Evolutionary conservation across 2,113 vertebrate genomes (phyloP).

Genomic region (Piliocolobus tephrosceles): DNA sequence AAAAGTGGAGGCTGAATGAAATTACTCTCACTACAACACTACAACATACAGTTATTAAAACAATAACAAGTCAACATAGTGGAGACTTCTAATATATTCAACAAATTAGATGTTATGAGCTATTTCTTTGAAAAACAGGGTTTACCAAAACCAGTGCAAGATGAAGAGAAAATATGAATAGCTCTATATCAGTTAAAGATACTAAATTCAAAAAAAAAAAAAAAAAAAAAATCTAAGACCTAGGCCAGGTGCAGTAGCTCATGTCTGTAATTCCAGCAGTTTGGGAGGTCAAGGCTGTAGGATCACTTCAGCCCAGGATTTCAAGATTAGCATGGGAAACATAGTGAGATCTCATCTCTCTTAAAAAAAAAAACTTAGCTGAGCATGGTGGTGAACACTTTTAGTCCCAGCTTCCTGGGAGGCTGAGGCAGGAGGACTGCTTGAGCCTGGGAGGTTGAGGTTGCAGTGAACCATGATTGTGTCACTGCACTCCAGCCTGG

Average conservation of each 20-base stretch:
- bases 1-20: neutral
- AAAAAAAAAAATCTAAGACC: neutral
- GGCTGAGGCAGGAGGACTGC: no score
- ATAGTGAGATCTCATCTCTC: no score
- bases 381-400: no score
- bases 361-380: no score
- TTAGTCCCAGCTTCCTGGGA: no score
- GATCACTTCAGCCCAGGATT: no score
- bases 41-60: neutral
- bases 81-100: neutral
- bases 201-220: neutral
- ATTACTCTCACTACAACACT: neutral
- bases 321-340: no score
- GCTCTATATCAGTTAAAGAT: neutral
- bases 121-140: neutral
- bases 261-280: no score
- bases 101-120: neutral
- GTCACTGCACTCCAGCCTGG: no score
- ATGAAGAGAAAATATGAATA: neutral
- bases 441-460: no score
- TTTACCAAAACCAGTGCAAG: neutral
- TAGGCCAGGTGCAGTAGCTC: neutral
- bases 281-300: no score
- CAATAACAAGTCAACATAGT: neutral
- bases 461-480: no score